Evolutionary conservation across 1,140 invertebrate species (phyloP).

Genomic region (Idris sp.): DNA sequence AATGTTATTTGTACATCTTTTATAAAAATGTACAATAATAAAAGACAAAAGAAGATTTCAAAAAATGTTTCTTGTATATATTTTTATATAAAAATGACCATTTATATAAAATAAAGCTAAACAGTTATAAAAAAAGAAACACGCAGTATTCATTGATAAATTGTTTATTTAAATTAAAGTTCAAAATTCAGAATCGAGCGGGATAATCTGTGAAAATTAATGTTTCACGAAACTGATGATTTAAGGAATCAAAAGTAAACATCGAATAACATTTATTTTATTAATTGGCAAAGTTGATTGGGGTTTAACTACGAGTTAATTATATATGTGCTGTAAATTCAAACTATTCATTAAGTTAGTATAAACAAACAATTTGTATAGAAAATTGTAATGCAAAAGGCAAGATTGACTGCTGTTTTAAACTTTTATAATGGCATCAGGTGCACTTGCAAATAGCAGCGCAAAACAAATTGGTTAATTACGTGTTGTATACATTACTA

Average conservation of each 20-base stretch:
- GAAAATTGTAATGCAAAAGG: conserved; percentile 6
- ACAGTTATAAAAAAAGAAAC: no score
- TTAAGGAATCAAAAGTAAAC: background rate
- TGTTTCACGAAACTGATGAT: background rate
- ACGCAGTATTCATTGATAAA: no score
- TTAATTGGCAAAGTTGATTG: background rate
- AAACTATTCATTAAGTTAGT: background rate
- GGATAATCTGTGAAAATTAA: no score
- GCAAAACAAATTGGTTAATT: conserved; percentile 13
- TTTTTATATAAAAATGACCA: no score
- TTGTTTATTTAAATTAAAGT: background rate
- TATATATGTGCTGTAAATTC: background rate
- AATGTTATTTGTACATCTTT: no score
- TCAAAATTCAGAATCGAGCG: no score
- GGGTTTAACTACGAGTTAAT: conserved; percentile 1
- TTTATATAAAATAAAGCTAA: no score
- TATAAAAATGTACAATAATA: no score
- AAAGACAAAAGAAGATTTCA: no score
- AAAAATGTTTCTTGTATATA: no score
- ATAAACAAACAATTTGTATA: background rate
- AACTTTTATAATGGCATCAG: conserved; percentile 6
- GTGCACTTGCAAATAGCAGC: conserved; percentile 2
- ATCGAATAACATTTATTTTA: background rate
- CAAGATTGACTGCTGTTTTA: conserved; percentile 2
- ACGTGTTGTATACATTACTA: conserved; percentile 1